Conservation (phyloP, 92 coral and sea anemone species). For the Actinostola sp. region DNA sequence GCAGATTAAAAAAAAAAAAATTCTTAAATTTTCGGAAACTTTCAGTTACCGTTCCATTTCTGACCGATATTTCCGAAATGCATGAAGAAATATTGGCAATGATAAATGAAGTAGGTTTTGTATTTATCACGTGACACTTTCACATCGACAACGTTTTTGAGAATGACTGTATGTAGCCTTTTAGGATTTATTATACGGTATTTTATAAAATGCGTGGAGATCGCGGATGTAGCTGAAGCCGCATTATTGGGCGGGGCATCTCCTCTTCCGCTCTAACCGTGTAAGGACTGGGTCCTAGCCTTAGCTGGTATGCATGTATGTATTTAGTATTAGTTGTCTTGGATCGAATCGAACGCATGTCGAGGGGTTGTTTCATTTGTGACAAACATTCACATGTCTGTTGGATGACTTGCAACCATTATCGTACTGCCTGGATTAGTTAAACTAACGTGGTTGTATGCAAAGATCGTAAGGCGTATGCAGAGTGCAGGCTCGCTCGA, state of each 20-base stretch:
- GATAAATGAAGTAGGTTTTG: too few relatives aligned
- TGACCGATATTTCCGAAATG: too few relatives aligned
- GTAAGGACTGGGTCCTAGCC: conserved; percentile 16
- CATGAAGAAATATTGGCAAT: too few relatives aligned
- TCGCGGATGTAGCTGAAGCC: not conserved
- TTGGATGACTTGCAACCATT: not conserved
- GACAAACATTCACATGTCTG: conserved; percentile 11
- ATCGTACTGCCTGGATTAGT: not conserved
- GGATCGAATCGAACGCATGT: conserved; percentile 18
- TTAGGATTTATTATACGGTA: too few relatives aligned
- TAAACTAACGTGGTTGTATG: conserved; percentile 22
- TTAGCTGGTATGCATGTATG: conserved; percentile 27
- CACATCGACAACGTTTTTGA: too few relatives aligned
- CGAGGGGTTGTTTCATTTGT: conserved; percentile 21
- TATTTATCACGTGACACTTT: too few relatives aligned
- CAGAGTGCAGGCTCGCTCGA: conserved; percentile 28
- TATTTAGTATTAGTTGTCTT: conserved; percentile 10
- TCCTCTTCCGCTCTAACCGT: conserved; percentile 6
- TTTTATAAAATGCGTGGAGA: too few relatives aligned
- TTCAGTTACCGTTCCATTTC: too few relatives aligned
- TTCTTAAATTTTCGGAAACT: too few relatives aligned
- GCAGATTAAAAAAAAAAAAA: too few relatives aligned
- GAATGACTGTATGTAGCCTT: too few relatives aligned
- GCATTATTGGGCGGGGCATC: conserved; percentile 12
- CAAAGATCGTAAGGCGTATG: conserved; percentile 22